Conservation (phyloP, 2,113 vertebrate species). For the Brachyhypopomus gauderio region DNA sequence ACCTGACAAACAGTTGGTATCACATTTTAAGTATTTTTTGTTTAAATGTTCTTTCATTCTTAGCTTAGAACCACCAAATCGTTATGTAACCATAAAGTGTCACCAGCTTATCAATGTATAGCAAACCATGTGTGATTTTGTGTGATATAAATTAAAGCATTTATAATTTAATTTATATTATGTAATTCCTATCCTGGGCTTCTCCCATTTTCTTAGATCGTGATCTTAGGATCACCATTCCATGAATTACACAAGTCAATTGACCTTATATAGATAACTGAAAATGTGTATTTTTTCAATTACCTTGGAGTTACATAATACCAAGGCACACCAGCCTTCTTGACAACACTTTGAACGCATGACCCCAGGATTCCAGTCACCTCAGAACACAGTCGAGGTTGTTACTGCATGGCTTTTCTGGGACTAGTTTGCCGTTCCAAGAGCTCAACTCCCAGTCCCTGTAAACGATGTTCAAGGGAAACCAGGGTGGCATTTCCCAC, state of each 20-base stretch:
- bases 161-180: background rate
- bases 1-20: constrained; percentile 6
- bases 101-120: background rate
- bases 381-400: background rate
- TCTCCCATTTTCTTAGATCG: background rate
- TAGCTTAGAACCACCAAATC: background rate
- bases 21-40: background rate
- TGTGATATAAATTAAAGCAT: background rate
- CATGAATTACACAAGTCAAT: background rate
- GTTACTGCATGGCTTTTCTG: background rate
- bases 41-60: background rate
- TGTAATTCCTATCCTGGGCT: background rate
- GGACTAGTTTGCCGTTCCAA: constrained; percentile 22
- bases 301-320: background rate
- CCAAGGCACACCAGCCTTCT: background rate
- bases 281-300: background rate
- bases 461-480: constrained; percentile 57
- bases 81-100: background rate
- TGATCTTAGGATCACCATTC: background rate
- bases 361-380: background rate
- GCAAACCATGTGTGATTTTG: background rate
- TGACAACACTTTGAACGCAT: background rate
- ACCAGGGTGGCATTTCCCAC: constrained; percentile 44
- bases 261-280: background rate
- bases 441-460: background rate